Conservation (phyloP, 2,113 vertebrate species). For the Protomyctophum bolini region DNA sequence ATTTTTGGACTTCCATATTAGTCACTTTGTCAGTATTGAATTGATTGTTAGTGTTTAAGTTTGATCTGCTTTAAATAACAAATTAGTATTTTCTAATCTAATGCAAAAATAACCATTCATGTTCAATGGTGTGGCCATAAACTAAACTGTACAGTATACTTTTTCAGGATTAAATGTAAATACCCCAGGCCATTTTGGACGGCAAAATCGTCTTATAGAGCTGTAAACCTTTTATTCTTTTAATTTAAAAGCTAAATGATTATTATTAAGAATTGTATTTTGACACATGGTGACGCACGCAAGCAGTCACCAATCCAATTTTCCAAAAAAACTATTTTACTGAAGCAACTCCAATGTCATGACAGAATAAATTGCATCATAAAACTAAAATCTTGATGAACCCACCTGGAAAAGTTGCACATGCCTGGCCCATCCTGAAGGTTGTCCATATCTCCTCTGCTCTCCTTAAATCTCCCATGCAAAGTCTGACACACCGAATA, state of each 20-base stretch:
- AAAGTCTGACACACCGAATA: slow-evolving; percentile 35
- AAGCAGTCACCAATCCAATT: background rate
- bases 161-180: background rate
- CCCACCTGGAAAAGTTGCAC: slow-evolving; percentile 71
- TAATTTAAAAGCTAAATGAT: too few relatives aligned
- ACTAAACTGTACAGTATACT: background rate
- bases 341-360: background rate
- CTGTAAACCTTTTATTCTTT: background rate
- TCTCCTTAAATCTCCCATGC: slow-evolving; percentile 42
- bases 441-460: slow-evolving; percentile 42
- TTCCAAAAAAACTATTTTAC: background rate
- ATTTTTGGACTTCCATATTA: background rate
- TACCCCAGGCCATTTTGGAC: background rate
- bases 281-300: background rate
- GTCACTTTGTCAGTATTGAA: too few relatives aligned
- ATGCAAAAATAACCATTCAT: background rate
- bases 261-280: too few relatives aligned
- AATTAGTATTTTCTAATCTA: background rate
- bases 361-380: background rate
- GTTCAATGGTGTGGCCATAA: background rate
- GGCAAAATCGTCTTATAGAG: background rate
- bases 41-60: too few relatives aligned
- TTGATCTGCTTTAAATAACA: background rate
- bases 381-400: slow-evolving; percentile 34
- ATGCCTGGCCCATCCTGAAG: slow-evolving; percentile 58